Percentiles rank a stretch among this genome's conserved stretches.
Evolutionary conservation across 2,797 vertebrate genomes (phyloP).

Genomic region (Scleropages formosus): DNA sequence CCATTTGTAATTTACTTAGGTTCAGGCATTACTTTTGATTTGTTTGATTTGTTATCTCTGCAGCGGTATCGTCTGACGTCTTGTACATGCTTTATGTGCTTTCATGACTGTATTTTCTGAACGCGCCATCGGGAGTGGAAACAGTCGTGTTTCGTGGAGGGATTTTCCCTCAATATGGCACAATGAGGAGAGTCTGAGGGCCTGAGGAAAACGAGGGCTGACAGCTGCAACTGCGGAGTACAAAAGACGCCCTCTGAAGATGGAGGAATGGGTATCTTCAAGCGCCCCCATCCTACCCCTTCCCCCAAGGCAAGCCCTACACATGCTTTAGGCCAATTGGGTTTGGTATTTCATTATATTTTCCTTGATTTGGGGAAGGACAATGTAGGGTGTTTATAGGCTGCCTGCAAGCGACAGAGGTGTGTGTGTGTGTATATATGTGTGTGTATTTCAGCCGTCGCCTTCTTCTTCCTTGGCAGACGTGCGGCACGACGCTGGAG

Average conservation of each 20-base stretch:
- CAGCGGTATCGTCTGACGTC: background rate
- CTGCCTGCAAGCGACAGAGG: background rate
- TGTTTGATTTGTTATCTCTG: background rate
- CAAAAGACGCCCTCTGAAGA: slow-evolving; percentile 23
- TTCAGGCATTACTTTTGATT: background rate
- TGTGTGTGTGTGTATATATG: slow-evolving; percentile 18
- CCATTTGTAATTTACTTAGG: too few species aligned
- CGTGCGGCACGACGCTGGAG: background rate
- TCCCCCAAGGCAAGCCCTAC: background rate
- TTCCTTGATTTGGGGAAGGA: background rate
- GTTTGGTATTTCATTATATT: too few species aligned
- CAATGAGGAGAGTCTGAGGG: slow-evolving; percentile 60
- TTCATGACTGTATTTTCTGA: background rate
- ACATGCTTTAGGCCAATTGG: too few species aligned
- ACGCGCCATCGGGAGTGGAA: slow-evolving; percentile 23
- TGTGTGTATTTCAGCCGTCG: slow-evolving; percentile 18
- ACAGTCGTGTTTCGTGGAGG: slow-evolving; percentile 45
- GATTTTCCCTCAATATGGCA: slow-evolving; percentile 44
- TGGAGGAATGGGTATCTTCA: slow-evolving; percentile 2
- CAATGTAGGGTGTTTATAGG: too few species aligned
- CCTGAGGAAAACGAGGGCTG: slow-evolving; percentile 62
- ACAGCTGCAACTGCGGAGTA: slow-evolving; percentile 60
- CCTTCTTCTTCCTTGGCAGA: slow-evolving; percentile 1
- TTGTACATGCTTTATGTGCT: too few species aligned
- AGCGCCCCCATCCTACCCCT: too few species aligned